These are phyloP conservation scores for Gorsachius goisagi DNA, from an alignment of 2,113 vertebrate genomes.

Conservation along the genomic window DNA sequence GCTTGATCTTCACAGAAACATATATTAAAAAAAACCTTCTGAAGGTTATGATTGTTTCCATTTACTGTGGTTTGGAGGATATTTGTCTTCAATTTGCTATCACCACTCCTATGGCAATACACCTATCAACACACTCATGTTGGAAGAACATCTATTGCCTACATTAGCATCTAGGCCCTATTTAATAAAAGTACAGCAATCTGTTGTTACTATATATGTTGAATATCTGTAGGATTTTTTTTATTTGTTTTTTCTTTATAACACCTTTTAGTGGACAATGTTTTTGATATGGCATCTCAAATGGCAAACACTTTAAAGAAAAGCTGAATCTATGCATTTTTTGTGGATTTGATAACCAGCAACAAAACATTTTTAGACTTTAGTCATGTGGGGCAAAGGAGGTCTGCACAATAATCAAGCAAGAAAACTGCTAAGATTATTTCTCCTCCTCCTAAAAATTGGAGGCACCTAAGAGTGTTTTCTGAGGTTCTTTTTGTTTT, in stretches of 20 bases:
- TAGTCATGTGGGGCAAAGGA: not conserved
- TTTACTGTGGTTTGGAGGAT: not conserved
- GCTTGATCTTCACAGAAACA: not conserved
- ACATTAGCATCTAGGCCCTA: not conserved
- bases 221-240: not conserved
- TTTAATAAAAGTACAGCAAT: not conserved
- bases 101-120: not conserved
- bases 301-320: not conserved
- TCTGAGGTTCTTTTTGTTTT: not conserved
- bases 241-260: not conserved
- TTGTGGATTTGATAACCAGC: not conserved
- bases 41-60: not conserved
- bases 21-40: fast-evolving
- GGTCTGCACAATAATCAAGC: not conserved
- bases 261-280: not conserved
- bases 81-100: not conserved
- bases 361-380: not conserved
- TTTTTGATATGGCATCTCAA: not conserved
- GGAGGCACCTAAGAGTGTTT: not conserved
- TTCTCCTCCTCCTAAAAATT: not conserved
- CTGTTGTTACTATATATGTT: not conserved
- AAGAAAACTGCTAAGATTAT: not conserved
- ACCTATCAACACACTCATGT: not conserved
- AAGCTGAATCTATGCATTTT: not conserved
- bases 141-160: not conserved